Evolutionary conservation across 2,113 vertebrate species (phyloP).

Genomic region (Gracilinanus agilis): DNA sequence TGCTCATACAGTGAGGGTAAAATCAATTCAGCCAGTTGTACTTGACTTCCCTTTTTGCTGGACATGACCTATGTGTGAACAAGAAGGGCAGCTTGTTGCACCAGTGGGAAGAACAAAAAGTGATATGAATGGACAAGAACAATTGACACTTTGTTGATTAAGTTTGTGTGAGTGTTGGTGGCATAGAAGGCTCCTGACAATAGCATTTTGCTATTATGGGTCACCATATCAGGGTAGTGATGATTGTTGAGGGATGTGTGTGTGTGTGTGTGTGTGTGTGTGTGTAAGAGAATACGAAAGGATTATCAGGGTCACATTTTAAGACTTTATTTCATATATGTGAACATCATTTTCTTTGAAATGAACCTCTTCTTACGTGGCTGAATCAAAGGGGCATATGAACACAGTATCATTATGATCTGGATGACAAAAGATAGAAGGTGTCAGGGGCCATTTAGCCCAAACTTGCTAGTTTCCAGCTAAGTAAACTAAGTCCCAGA

Average conservation of each 20-base stretch:
- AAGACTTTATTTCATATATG: not conserved
- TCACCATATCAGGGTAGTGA: not conserved
- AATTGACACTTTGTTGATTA: not conserved
- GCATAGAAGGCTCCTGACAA: not conserved
- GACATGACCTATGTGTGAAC: not conserved
- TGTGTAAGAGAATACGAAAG: not conserved
- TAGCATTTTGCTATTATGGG: not conserved
- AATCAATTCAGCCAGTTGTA: slow-evolving; percentile 9
- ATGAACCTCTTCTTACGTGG: not conserved
- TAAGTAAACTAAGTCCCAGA: not conserved
- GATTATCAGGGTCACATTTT: not conserved
- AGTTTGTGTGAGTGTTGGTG: not conserved
- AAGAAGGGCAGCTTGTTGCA: not conserved
- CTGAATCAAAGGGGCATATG: not conserved
- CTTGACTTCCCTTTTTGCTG: not conserved
- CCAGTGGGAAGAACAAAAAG: not conserved
- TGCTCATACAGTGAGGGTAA: not conserved
- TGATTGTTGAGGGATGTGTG: not conserved
- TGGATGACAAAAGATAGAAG: not conserved
- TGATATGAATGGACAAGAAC: slow-evolving; percentile 1
- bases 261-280: not conserved
- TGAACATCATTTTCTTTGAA: not conserved
- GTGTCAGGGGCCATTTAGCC: not conserved
- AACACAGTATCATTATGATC: not conserved
- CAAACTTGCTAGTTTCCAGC: not conserved